phyloP scores from a whole-genome alignment of 64 coral and sea anemone genomes.

The Stylophora pistillata region DNA sequence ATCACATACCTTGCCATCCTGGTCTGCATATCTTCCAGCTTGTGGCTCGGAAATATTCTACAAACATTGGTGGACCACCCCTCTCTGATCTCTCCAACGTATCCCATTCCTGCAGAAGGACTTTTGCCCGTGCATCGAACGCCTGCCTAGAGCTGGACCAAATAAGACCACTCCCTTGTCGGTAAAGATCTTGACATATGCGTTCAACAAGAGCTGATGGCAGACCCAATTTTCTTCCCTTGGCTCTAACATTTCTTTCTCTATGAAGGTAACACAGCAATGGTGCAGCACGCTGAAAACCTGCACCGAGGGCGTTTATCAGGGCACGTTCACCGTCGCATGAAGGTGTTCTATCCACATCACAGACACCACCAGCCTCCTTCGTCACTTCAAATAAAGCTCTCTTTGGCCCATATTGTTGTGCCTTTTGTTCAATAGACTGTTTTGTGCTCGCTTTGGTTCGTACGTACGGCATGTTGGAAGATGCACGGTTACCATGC shows the following conservation, averaged over 20 bases:
- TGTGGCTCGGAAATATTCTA: conserved; percentile 16
- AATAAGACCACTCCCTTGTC: conserved; percentile 24
- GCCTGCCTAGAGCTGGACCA: conserved; percentile 52
- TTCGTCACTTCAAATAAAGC: too few species aligned
- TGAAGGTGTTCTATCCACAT: conserved; percentile 20
- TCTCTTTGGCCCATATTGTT: too few species aligned
- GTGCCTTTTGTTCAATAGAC: too few species aligned
- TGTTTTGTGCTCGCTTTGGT: too few species aligned
- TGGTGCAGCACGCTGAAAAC: conserved; percentile 1
- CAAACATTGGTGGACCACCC: conserved; percentile 8
- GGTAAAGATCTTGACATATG: conserved; percentile 34
- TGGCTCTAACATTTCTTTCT: conserved; percentile 53
- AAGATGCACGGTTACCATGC: too few species aligned
- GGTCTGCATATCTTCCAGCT: conserved; percentile 28
- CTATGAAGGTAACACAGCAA: conserved; percentile 56
- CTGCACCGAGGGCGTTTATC: conserved; percentile 28
- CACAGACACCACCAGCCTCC: too few species aligned
- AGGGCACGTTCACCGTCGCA: conserved; percentile 37
- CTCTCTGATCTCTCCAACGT: conserved; percentile 19
- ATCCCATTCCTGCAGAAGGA: conserved; percentile 29
- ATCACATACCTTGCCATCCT: conserved; percentile 33
- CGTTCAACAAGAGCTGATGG: conserved; percentile 1
- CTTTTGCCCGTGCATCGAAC: conserved; percentile 9
- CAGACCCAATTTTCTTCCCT: conserved; percentile 34
- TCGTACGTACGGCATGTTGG: too few species aligned